phyloP scores from a whole-genome alignment of 2,888 invertebrate species.

The Eucera pruinosa region DNA sequence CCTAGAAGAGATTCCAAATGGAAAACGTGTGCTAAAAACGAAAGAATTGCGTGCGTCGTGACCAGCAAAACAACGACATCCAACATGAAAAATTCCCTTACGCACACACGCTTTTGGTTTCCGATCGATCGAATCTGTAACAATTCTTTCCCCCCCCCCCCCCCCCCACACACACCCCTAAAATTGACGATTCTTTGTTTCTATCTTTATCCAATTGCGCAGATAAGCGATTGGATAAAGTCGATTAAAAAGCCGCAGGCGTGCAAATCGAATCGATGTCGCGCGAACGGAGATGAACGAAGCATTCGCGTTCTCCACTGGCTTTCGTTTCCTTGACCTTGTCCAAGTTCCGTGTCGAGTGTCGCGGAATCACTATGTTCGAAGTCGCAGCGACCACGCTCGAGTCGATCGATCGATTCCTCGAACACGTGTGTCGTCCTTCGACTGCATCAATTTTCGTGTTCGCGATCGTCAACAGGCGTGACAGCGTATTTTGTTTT shows the following conservation, averaged over 20 bases:
- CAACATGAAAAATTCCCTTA: too few relatives aligned
- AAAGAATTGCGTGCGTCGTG: not conserved
- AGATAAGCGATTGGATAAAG: constrained; percentile 1
- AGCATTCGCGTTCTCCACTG: constrained; percentile 21
- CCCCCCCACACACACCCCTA: too few relatives aligned
- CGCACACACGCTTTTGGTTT: not conserved
- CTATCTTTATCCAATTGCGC: not conserved
- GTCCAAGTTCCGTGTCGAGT: constrained; percentile 13
- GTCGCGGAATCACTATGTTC: not conserved
- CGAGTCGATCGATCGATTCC: constrained; percentile 22
- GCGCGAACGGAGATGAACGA: constrained; percentile 15
- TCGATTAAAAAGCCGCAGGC: not conserved
- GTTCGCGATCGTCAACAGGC: not conserved
- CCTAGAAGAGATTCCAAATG: not conserved
- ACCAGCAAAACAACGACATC: not conserved
- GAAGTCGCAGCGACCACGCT: not conserved
- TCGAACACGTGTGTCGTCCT: not conserved
- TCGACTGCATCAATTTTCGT: not conserved
- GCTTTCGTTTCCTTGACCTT: constrained; percentile 28
- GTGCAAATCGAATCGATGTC: constrained; percentile 21
- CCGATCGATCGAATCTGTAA: not conserved
- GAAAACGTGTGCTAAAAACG: not conserved
- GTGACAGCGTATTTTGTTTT: too few relatives aligned
- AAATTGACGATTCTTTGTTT: too few relatives aligned
- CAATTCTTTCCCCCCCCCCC: too few relatives aligned